phyloP scores from a whole-genome alignment of 2,888 invertebrate genomes.

The Linnaemya vulpina region DNA sequence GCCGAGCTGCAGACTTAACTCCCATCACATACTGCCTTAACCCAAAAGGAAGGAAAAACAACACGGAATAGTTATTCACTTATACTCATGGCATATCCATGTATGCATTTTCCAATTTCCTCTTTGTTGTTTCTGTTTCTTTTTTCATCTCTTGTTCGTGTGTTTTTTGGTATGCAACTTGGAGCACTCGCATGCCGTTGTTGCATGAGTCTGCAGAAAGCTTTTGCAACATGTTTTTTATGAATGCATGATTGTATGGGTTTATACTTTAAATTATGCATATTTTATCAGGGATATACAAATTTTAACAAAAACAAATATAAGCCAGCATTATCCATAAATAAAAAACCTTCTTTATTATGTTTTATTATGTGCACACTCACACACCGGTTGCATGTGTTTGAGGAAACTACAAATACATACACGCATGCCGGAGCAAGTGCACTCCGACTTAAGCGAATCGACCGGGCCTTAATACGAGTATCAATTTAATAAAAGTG shows the following conservation, averaged over 20 bases:
- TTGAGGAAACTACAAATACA: neutral
- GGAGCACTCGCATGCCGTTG: neutral
- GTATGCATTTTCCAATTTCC: constrained; percentile 42
- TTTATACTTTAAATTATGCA: constrained; percentile 57
- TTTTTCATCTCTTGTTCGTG: constrained; percentile 9
- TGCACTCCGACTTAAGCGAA: neutral
- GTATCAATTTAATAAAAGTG: neutral
- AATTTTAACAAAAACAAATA: constrained; percentile 38
- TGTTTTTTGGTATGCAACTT: constrained; percentile 10
- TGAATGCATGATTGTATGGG: constrained; percentile 31
- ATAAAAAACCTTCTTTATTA: constrained; percentile 46
- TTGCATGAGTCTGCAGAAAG: constrained; percentile 40
- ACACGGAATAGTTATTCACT: constrained; percentile 33
- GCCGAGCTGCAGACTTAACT: constrained; percentile 25
- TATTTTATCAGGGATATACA: constrained; percentile 57
- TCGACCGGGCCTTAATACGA: neutral
- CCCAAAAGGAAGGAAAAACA: neutral
- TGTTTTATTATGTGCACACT: neutral
- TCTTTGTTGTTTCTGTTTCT: constrained; percentile 12
- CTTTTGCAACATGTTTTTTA: constrained; percentile 37
- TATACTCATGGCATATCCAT: constrained; percentile 17
- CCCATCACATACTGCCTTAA: constrained; percentile 36
- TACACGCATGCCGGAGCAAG: neutral
- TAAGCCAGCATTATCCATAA: constrained; percentile 39
- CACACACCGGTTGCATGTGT: neutral